phyloP scores from a whole-genome alignment of 2,888 invertebrate genomes.

The Heteromurus nitidus region DNA sequence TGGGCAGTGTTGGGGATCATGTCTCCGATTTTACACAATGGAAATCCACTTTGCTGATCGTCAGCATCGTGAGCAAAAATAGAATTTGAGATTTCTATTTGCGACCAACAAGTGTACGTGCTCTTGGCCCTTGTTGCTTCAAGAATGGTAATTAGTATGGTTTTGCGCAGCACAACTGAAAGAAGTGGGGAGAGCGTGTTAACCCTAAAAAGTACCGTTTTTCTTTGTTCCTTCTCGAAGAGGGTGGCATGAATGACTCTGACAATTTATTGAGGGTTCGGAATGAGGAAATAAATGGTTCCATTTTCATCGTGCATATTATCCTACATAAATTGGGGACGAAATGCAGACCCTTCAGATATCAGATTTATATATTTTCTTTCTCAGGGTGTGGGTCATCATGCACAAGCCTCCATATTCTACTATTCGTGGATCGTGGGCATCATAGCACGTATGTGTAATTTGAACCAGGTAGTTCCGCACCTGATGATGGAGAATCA shows the following conservation, averaged over 20 bases:
- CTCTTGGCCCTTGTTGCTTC: constrained; percentile 31
- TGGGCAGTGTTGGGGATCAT: constrained; percentile 29
- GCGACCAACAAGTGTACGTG: constrained; percentile 20
- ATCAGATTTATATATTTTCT: not conserved
- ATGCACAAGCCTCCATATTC: not conserved
- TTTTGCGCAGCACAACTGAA: no score
- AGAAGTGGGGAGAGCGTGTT: not conserved
- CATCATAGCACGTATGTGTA: not conserved
- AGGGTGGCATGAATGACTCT: not conserved
- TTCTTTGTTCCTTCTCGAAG: constrained; percentile 19
- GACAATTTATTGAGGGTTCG: not conserved
- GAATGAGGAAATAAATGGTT: constrained; percentile 15
- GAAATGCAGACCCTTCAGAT: not conserved
- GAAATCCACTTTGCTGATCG: not conserved
- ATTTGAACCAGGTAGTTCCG: not conserved
- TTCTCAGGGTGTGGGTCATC: no score
- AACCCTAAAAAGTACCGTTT: constrained; percentile 42
- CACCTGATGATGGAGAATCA: not conserved
- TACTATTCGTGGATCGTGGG: not conserved
- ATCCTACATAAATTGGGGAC: not conserved
- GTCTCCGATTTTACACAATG: not conserved
- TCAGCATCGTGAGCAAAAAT: constrained; percentile 24
- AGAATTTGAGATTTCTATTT: constrained; percentile 30
- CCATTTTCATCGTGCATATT: no score
- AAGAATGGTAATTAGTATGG: constrained; percentile 47